Conservation (phyloP, 2,888 invertebrate genomes). For the Automeris io region DNA sequence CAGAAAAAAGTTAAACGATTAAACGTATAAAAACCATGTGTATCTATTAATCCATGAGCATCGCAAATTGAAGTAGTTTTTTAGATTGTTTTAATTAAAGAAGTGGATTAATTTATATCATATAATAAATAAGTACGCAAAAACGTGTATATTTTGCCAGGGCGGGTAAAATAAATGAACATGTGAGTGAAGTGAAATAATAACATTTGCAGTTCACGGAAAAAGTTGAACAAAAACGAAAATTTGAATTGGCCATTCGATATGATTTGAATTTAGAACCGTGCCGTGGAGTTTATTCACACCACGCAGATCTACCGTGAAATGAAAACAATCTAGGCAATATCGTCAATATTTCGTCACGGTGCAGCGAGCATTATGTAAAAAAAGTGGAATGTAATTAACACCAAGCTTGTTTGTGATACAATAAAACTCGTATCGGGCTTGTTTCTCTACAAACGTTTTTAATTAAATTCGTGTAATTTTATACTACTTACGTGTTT, state of each 20-base stretch:
- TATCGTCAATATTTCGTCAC: slow-evolving; percentile 23
- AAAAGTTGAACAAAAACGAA: slow-evolving; percentile 32
- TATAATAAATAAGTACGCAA: no score
- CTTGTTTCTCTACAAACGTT: neutral
- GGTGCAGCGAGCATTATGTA: slow-evolving; percentile 13
- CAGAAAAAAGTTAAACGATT: no score
- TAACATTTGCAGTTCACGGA: slow-evolving; percentile 17
- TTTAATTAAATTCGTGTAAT: neutral
- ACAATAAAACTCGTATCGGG: slow-evolving; percentile 3
- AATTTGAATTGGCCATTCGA: slow-evolving; percentile 36
- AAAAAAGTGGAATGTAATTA: slow-evolving; percentile 9
- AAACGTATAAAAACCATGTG: no score
- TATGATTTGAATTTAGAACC: slow-evolving; percentile 43
- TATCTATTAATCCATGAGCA: no score
- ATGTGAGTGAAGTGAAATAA: no score
- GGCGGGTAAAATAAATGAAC: no score
- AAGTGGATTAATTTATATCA: no score
- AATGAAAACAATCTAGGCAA: slow-evolving; percentile 33
- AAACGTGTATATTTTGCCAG: no score
- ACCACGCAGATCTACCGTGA: slow-evolving; percentile 41
- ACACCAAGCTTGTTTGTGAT: slow-evolving; percentile 8
- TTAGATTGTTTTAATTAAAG: no score
- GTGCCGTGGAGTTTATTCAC: slow-evolving; percentile 39
- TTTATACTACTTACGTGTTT: neutral
- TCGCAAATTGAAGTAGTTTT: no score